These are phyloP conservation scores for Nephotettix cincticeps DNA, from an alignment of 1,140 invertebrate genomes.

Conservation along the genomic window DNA sequence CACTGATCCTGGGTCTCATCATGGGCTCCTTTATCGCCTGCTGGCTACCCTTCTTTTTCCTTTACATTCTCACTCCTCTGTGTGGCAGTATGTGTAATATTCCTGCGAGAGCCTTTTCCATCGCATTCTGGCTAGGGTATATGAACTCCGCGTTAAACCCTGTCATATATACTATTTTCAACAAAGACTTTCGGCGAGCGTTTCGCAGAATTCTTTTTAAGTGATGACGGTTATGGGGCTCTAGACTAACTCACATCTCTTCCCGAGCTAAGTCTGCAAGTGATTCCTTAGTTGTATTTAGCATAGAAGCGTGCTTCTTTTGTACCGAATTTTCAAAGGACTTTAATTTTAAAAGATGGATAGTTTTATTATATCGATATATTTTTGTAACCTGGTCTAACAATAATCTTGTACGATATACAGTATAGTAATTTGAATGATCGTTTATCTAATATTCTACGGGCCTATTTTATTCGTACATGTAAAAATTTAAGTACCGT, in stretches of 20 bases:
- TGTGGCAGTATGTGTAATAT: constrained; percentile 67
- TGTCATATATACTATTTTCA: constrained; percentile 98
- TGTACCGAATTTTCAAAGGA: background rate
- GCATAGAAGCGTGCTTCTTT: constrained; percentile 9
- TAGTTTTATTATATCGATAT: constrained; percentile 1
- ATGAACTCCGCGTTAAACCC: constrained; percentile 98
- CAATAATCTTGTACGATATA: too few relatives aligned
- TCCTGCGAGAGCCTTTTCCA: constrained; percentile 82
- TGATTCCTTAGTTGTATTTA: background rate
- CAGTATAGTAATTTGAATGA: too few relatives aligned
- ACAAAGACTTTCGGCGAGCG: constrained; percentile 95
- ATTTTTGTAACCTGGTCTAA: constrained; percentile 6
- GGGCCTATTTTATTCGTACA: too few relatives aligned
- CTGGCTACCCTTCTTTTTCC: constrained; percentile 98
- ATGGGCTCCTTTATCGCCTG: constrained; percentile 99
- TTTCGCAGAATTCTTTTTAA: constrained; percentile 94
- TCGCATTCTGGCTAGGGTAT: constrained; percentile 98
- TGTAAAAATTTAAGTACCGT: too few relatives aligned
- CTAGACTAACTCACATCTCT: constrained; percentile 43
- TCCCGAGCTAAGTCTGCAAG: constrained; percentile 16
- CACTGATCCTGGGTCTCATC: constrained; percentile 94
- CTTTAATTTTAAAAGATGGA: background rate
- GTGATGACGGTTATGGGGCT: constrained; percentile 59
- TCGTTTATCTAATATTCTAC: too few relatives aligned
- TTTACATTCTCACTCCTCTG: constrained; percentile 85